phyloP scores from a whole-genome alignment of 2,888 invertebrate species.

The Trissoscelio sp. region DNA sequence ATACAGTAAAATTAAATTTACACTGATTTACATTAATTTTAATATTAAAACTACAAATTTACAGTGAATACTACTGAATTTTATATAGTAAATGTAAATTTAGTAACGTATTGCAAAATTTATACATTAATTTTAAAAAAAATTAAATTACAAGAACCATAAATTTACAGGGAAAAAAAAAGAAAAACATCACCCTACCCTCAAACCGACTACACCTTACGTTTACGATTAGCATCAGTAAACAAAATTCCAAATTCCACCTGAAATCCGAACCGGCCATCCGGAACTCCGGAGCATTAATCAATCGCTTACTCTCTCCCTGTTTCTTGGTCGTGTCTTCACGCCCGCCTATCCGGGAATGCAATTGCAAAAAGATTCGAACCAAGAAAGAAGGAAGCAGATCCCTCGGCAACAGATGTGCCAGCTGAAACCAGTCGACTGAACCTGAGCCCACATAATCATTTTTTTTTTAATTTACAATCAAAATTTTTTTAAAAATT shows the following conservation, averaged over 20 bases:
- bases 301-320: slow-evolving; percentile 31
- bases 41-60: too few relatives aligned
- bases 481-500: too few relatives aligned
- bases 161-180: background rate
- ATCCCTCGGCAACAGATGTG: slow-evolving; percentile 42
- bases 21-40: too few relatives aligned
- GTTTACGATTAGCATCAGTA: background rate
- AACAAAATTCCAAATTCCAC: slow-evolving; percentile 41
- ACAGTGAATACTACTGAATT: too few relatives aligned
- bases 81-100: too few relatives aligned
- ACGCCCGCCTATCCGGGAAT: slow-evolving; percentile 33
- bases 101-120: too few relatives aligned
- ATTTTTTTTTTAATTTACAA: too few relatives aligned
- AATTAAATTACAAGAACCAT: background rate
- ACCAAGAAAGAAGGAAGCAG: slow-evolving; percentile 37
- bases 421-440: slow-evolving; percentile 31
- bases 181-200: background rate
- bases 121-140: too few relatives aligned
- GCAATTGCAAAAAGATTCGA: slow-evolving; percentile 42
- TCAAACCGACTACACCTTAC: background rate
- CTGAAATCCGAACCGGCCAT: slow-evolving; percentile 34
- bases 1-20: too few relatives aligned
- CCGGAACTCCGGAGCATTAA: slow-evolving; percentile 35
- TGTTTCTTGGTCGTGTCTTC: slow-evolving; percentile 19
- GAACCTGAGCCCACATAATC: slow-evolving; percentile 19